Conservation (phyloP, 1,140 invertebrate species). For the Cydia pomonella region DNA sequence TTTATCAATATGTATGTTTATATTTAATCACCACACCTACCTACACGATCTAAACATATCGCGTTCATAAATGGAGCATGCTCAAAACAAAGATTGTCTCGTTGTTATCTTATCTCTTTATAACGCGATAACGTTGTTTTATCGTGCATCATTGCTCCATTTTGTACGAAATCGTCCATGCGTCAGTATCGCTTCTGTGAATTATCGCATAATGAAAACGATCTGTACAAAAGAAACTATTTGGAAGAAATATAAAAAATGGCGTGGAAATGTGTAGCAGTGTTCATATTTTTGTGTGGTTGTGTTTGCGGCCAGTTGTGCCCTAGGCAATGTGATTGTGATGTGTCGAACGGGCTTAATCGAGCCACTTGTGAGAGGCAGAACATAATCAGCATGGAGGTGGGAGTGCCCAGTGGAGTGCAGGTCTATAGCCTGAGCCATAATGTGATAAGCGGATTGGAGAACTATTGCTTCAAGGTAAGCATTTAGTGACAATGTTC, state of each 20-base stretch:
- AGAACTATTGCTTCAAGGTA: slow-evolving; percentile 80
- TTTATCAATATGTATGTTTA: background rate
- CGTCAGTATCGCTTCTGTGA: slow-evolving; percentile 42
- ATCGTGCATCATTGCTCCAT: slow-evolving; percentile 62
- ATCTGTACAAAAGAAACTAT: slow-evolving; percentile 44
- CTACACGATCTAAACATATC: slow-evolving; percentile 3
- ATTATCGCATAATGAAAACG: slow-evolving; percentile 44
- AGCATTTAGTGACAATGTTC: slow-evolving; percentile 39
- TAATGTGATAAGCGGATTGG: slow-evolving; percentile 77
- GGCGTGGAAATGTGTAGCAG: slow-evolving; percentile 48
- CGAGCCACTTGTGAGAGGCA: slow-evolving; percentile 75
- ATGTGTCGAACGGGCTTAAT: slow-evolving; percentile 73
- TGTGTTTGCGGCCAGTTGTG: slow-evolving; percentile 53
- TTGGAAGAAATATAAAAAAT: slow-evolving; percentile 49
- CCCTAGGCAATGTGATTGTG: slow-evolving; percentile 80
- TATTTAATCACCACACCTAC: background rate
- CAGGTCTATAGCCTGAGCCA: slow-evolving; percentile 77
- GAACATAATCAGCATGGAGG: slow-evolving; percentile 74
- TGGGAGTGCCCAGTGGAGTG: slow-evolving; percentile 73
- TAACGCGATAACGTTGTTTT: slow-evolving; percentile 53
- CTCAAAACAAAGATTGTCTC: slow-evolving; percentile 38
- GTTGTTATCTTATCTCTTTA: slow-evolving; percentile 60
- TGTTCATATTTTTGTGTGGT: slow-evolving; percentile 46
- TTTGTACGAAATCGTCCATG: slow-evolving; percentile 50
- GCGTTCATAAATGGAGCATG: slow-evolving; percentile 9